Base-by-base conservation (phyloP, 2,113 vertebrate genomes). In the Hippoglossus stenolepis region DNA sequence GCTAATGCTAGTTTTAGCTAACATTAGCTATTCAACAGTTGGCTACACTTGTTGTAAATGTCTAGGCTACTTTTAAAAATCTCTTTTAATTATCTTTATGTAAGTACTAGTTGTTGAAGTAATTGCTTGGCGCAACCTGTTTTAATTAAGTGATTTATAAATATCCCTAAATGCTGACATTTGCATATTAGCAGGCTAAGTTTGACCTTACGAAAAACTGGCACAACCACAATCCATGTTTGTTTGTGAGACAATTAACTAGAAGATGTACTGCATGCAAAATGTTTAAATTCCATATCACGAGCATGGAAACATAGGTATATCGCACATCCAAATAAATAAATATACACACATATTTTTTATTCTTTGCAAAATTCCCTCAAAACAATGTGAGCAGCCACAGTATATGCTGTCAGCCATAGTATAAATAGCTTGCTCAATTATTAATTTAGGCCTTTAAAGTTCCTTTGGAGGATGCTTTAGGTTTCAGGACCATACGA, bases 401-500 rank as follows among this genome's bases (percentile, higher is more conserved):
- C 38, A 43, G 38, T n/a, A 21, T 20, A n/a, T 11, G 26, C 51
- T 49, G 38, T 56, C 51, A 57, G 35, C 31, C 14, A 59, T 18
- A 28, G 21, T 56, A 69, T 54, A 73, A 69, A 80, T 56, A 61
- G 1, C 6, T 47, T 13, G 57, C 35, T 67, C 47, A 49, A 28
- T 76, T 76, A 81, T 59, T 64, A 45, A 60, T 72, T 66, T 21
- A 20, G 26, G 21, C 1, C 60, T 75, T 62, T 65, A 65, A 80
- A 68, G 31, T 71, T 45, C 23, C 26, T 82, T 79, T 23, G 28
- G 53, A 58, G 76, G 38, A 81, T 61, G 60, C 68, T 81, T 70
- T 61, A 62, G 69, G 72, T 82, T 82, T 82, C 53, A 69, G 51
- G 75, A 68, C 40, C 31, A 38, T 68, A 69, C 56, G 58, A 43